These are phyloP conservation scores for Melitaea cinxia DNA, from an alignment of 1,140 invertebrate genomes.

Conservation along the genomic window DNA sequence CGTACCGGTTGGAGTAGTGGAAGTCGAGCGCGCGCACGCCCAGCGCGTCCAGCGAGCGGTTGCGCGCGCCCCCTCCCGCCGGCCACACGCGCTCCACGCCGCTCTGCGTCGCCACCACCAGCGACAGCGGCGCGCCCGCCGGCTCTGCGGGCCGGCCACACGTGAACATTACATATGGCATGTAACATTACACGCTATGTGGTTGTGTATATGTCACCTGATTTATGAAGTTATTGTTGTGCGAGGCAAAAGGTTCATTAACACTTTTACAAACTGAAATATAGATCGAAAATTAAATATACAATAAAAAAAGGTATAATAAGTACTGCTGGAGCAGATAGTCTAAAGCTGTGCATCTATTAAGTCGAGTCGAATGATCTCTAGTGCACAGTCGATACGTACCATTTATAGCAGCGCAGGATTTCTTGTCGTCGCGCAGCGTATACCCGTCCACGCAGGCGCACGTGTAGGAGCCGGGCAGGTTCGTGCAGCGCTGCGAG, in stretches of 20 bases:
- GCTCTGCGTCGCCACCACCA: slow-evolving; percentile 56
- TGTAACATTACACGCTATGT: too few species aligned
- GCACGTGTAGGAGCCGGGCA: slow-evolving; percentile 87
- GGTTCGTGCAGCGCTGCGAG: slow-evolving; percentile 90
- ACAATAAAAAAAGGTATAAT: too few species aligned
- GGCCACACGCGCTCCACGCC: slow-evolving; percentile 52
- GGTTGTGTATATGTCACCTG: too few species aligned
- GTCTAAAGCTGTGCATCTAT: too few species aligned
- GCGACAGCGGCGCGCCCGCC: slow-evolving; percentile 44
- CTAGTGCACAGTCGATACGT: too few species aligned
- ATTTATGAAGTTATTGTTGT: too few species aligned
- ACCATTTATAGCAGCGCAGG: slow-evolving; percentile 88
- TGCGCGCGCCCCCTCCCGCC: slow-evolving; percentile 22
- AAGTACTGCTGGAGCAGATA: not conserved
- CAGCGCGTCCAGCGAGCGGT: slow-evolving; percentile 50
- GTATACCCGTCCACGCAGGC: slow-evolving; percentile 89
- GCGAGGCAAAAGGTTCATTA: too few species aligned
- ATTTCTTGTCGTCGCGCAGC: slow-evolving; percentile 74
- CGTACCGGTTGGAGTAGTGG: slow-evolving; percentile 53
- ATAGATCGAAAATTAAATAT: too few species aligned
- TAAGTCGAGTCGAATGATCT: too few species aligned
- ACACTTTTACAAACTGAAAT: too few species aligned
- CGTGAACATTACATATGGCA: not conserved
- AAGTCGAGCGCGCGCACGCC: slow-evolving; percentile 61
- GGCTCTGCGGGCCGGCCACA: slow-evolving; percentile 49